Conservation (phyloP, 2,113 vertebrate species). For the Telmatochromis brachygnathus region DNA sequence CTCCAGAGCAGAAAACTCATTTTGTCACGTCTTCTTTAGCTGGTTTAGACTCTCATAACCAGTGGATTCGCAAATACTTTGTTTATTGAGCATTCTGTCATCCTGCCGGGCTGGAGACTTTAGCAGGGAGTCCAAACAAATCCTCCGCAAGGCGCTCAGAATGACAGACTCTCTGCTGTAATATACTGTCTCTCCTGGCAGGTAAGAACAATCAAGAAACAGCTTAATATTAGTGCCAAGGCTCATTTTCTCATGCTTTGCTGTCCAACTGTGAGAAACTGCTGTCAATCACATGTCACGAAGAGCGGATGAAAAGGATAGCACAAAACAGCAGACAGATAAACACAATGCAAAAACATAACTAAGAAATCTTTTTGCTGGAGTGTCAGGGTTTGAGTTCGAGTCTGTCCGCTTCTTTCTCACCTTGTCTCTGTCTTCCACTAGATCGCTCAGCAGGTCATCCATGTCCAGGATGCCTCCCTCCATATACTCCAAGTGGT, state of each 20-base stretch:
- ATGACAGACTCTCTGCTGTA: not conserved
- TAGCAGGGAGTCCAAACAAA: conserved; percentile 1
- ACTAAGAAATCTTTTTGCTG: not conserved
- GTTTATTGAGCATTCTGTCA: conserved; percentile 19
- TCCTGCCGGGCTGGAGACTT: not conserved
- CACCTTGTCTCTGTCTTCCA: conserved; percentile 95
- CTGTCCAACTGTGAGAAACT: not conserved
- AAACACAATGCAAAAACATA: not conserved
- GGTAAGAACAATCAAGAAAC: not conserved
- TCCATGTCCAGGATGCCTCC: conserved; percentile 93
- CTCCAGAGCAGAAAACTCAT: not conserved
- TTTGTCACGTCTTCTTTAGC: not conserved
- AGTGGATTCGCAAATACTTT: not conserved
- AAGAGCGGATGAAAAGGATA: not conserved
- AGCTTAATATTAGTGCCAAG: not conserved
- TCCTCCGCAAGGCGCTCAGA: not conserved
- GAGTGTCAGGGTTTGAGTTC: not conserved
- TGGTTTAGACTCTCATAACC: not conserved
- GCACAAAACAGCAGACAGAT: not conserved
- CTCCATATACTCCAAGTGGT: conserved; percentile 86
- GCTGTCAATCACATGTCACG: not conserved
- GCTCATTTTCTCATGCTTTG: not conserved
- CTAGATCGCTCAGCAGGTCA: conserved; percentile 84
- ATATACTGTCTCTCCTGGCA: not conserved
- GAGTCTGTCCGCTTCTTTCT: not conserved